Evolutionary conservation across 2,113 vertebrate species (phyloP), one percentile per base, ranked within the genome.

Genomic region (Grantiella picta): DNA sequence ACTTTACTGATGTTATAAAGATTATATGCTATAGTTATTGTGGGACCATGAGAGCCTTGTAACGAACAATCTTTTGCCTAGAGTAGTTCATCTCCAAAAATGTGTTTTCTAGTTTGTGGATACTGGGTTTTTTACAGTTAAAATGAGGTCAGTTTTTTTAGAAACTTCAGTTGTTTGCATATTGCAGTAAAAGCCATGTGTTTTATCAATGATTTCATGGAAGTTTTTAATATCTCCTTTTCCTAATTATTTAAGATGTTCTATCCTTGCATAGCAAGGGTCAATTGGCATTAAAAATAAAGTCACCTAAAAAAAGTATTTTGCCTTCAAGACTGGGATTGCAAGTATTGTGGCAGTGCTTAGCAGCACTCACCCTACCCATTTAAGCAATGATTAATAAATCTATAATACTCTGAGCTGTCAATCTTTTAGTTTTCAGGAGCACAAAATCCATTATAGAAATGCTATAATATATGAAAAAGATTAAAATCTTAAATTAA

Each of bases 401-500:
- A 97, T 96, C 96, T 95, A 92, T 97, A 97, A 96, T 97, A 97
- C 92, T 90, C 81, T 94, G 78, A 90, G 92, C 97, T 98, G 96
- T 98, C 97, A 97, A 87, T 98, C 97, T 97, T 95, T 96, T 96
- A 94, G 82, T 98, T 98, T 97, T 96, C 96, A 97, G 94, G 94
- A 93, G 89, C 96, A 97, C 95, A 97, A 97, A 97, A 98, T 97
- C 97, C 95, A 97, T 98, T 97, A 97, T 91, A 97, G 94, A 96
- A 97, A 95, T 97, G 95, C 95, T 96, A 60, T 98, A 97, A 97
- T 97, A 93, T 97, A 97, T 96, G 94, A 94, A 96, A 97, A 97
- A 98, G 96, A 98, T 98, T 98, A 97, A 97, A 97, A 97, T 98
- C 98, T 98, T 97, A 97, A 97, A 97, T 97, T 97, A 97, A 96